These are phyloP conservation scores for Microtus ochrogaster DNA, from an alignment of 2,113 vertebrate species.

Conservation along the genomic window DNA sequence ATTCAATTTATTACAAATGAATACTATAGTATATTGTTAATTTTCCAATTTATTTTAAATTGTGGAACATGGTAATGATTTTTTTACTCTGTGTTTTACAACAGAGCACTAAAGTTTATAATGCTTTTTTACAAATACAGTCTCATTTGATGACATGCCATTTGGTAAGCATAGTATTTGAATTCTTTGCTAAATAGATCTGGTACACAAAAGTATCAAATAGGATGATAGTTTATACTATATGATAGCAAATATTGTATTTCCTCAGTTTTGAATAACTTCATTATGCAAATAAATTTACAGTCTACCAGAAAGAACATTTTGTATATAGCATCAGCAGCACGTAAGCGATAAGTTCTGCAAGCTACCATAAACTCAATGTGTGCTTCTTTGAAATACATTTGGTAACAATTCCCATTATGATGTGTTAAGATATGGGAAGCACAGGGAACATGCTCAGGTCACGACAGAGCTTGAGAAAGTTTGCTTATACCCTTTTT, in stretches of 20 bases:
- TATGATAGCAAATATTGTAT: neutral
- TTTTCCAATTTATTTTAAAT: neutral
- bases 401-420: neutral
- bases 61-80: neutral
- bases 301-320: neutral
- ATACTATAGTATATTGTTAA: neutral
- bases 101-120: neutral
- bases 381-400: neutral
- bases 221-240: neutral
- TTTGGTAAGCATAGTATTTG: neutral
- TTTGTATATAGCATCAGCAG: neutral
- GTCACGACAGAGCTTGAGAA: neutral
- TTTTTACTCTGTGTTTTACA: neutral
- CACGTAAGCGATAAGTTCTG: neutral
- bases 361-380: neutral
- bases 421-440: neutral
- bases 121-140: neutral
- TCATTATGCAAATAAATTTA: neutral
- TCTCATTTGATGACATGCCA: neutral
- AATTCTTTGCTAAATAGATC: neutral
- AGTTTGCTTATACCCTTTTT: neutral
- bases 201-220: neutral
- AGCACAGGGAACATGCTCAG: neutral
- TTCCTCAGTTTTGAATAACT: slow-evolving; percentile 23
- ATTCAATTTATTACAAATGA: neutral